phyloP scores from a whole-genome alignment of 2,888 invertebrate genomes.

The Gibbula magus region DNA sequence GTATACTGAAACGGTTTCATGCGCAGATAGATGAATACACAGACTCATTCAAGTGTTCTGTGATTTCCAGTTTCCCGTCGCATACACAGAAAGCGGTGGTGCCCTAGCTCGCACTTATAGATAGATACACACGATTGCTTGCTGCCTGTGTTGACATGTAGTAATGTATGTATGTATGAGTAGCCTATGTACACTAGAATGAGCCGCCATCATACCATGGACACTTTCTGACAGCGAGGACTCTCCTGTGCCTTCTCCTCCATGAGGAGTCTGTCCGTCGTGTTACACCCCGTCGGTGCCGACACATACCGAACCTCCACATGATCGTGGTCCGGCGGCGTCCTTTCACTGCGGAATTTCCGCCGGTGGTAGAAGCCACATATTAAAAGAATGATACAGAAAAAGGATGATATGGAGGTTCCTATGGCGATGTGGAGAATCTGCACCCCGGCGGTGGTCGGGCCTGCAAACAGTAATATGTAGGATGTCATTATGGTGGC shows the following conservation, averaged over 20 bases:
- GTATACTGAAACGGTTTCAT: too few species aligned
- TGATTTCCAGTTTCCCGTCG: not conserved
- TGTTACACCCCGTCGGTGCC: constrained; percentile 68
- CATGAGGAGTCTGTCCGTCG: constrained; percentile 67
- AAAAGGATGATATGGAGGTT: constrained; percentile 70
- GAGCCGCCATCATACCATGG: constrained; percentile 62
- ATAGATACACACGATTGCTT: not conserved
- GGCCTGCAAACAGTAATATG: constrained; percentile 31
- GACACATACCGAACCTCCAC: constrained; percentile 70
- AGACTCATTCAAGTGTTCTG: too few species aligned
- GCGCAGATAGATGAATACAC: too few species aligned
- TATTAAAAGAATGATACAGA: constrained; percentile 67
- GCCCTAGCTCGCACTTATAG: not conserved
- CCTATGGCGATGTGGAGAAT: constrained; percentile 69
- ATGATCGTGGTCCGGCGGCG: constrained; percentile 62
- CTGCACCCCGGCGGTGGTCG: constrained; percentile 55
- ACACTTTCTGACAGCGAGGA: constrained; percentile 65
- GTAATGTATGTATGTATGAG: not conserved
- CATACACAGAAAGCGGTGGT: constrained; percentile 8
- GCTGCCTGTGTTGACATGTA: constrained; percentile 11
- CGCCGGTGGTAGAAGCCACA: constrained; percentile 69
- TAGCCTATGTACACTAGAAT: not conserved
- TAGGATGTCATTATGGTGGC: too few species aligned
- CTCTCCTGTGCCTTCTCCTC: constrained; percentile 45
- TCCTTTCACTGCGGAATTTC: constrained; percentile 57